These are phyloP conservation scores for Cinclus cinclus DNA, from an alignment of 2,113 vertebrate genomes.

Conservation along the genomic window DNA sequence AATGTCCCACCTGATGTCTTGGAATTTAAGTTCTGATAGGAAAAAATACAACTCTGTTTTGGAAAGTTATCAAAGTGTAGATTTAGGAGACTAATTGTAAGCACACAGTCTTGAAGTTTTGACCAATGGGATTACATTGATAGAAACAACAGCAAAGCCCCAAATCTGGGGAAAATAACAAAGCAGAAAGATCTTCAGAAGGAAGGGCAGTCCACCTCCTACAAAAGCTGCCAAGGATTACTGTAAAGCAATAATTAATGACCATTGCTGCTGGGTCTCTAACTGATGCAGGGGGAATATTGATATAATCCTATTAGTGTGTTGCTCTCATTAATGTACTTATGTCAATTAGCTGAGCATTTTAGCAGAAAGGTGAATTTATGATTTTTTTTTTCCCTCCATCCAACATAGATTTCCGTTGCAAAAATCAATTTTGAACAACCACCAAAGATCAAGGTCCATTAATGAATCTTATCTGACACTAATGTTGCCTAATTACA, in stretches of 20 bases:
- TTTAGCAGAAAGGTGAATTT: constrained; percentile 70
- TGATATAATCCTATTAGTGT: constrained; percentile 68
- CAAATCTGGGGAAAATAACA: constrained; percentile 29
- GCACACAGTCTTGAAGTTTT: neutral
- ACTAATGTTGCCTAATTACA: constrained; percentile 71
- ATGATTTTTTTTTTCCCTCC: constrained; percentile 4
- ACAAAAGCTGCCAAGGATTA: constrained; percentile 48
- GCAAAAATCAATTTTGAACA: constrained; percentile 63
- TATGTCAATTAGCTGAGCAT: constrained; percentile 71
- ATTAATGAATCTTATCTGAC: constrained; percentile 69
- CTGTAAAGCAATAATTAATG: constrained; percentile 62
- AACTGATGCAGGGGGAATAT: constrained; percentile 62
- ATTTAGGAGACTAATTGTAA: neutral
- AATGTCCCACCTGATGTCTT: neutral
- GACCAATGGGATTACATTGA: neutral
- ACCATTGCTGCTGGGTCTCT: constrained; percentile 58
- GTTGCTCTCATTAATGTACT: constrained; percentile 69
- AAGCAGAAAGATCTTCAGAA: constrained; percentile 28
- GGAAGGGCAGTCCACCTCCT: constrained; percentile 13
- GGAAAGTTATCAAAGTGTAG: neutral
- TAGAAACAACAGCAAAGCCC: neutral
- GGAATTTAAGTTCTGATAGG: neutral
- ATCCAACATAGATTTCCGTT: constrained; percentile 39
- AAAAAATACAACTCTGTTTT: neutral
- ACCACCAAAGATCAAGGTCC: constrained; percentile 60